Evolutionary conservation across 2,797 vertebrate genomes (phyloP).

Genomic region (Epinephelus awoara): DNA sequence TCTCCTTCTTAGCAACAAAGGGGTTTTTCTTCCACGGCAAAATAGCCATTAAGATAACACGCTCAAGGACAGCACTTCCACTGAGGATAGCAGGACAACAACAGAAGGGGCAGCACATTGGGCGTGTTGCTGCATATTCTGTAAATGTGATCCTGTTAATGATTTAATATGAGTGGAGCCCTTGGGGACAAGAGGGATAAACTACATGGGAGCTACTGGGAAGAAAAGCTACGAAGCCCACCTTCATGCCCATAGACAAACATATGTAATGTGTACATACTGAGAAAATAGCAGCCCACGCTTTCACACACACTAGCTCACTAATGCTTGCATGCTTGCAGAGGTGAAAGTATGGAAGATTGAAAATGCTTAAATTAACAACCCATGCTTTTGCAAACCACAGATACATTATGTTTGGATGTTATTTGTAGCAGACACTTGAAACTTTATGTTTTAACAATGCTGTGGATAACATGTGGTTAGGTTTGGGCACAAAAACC

Average conservation of each 20-base stretch:
- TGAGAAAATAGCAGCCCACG: slow-evolving; percentile 36
- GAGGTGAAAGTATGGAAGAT: background rate
- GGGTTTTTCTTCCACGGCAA: slow-evolving; percentile 19
- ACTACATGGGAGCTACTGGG: slow-evolving; percentile 42
- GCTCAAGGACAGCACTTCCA: slow-evolving; percentile 14
- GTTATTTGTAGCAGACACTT: too few relatives aligned
- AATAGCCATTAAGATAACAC: slow-evolving; percentile 33
- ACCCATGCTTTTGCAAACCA: background rate
- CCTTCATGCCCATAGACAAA: slow-evolving; percentile 18
- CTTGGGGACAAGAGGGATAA: slow-evolving; percentile 21
- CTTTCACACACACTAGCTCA: slow-evolving; percentile 14
- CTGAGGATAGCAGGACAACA: slow-evolving; percentile 14
- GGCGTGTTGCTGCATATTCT: slow-evolving; percentile 4
- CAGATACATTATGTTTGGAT: too few relatives aligned
- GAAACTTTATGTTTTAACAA: too few relatives aligned
- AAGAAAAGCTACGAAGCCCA: background rate
- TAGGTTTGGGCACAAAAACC: too few relatives aligned
- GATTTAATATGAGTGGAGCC: slow-evolving; percentile 33
- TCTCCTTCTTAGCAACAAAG: slow-evolving; percentile 34
- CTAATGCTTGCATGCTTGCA: background rate
- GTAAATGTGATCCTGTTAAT: slow-evolving; percentile 47
- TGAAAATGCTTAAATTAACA: background rate
- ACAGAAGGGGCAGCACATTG: background rate
- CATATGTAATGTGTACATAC: slow-evolving; percentile 14
- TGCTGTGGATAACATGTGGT: too few relatives aligned